Evolutionary conservation across 1,140 invertebrate genomes (phyloP).

Genomic region (Globodera rostochiensis): DNA sequence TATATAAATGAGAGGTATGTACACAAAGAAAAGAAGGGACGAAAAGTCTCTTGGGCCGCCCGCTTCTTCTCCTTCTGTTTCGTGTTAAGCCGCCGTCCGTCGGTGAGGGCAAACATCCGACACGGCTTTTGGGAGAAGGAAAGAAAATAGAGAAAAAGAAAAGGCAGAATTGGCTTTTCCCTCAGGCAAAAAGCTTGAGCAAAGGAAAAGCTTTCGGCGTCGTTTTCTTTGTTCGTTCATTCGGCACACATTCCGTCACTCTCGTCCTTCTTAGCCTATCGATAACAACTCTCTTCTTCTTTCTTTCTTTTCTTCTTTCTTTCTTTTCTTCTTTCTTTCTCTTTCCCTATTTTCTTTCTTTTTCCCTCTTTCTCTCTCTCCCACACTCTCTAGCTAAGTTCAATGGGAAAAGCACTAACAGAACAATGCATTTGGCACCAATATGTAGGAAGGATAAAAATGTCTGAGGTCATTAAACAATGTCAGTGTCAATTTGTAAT

Average conservation of each 20-base stretch:
- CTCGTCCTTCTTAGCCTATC: not conserved
- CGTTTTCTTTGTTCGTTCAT: not conserved
- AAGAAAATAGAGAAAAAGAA: not conserved
- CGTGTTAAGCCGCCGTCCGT: slow-evolving; percentile 1
- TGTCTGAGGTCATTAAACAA: too few relatives aligned
- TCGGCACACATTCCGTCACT: not conserved
- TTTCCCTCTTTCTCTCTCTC: not conserved
- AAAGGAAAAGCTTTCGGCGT: not conserved
- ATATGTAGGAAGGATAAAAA: too few relatives aligned
- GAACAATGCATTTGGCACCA: too few relatives aligned
- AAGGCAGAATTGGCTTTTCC: not conserved
- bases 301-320: not conserved
- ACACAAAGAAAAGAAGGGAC: not conserved
- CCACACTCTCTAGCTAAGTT: too few relatives aligned
- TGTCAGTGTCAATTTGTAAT: too few relatives aligned
- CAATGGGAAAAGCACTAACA: too few relatives aligned
- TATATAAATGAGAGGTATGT: not conserved
- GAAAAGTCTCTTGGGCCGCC: not conserved
- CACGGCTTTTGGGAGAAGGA: not conserved
- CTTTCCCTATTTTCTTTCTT: not conserved
- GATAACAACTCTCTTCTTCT: not conserved
- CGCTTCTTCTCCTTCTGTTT: not conserved
- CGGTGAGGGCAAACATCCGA: not conserved
- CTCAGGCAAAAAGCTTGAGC: not conserved
- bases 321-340: not conserved